These are phyloP conservation scores for Palythoa heliodiscus DNA, from an alignment of 92 coral and sea anemone genomes.

Conservation along the genomic window DNA sequence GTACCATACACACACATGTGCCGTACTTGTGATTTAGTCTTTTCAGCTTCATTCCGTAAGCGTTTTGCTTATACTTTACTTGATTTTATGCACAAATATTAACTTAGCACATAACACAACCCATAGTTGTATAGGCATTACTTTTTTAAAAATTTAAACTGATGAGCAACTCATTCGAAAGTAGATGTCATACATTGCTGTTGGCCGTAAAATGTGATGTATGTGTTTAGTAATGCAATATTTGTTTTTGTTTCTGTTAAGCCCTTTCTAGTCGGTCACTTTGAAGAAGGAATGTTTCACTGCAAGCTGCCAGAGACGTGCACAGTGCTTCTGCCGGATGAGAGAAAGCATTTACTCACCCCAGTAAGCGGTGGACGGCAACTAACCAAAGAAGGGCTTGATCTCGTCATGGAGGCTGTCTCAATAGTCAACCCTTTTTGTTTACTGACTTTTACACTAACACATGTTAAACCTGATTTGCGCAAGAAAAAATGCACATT, in stretches of 20 bases:
- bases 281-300: conserved; percentile 1
- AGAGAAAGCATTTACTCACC: not conserved
- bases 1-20: no score
- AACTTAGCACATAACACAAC: no score
- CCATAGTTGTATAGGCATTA: no score
- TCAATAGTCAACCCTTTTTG: not conserved
- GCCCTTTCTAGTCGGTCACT: not conserved
- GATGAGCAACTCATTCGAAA: no score
- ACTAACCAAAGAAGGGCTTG: not conserved
- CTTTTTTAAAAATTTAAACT: no score
- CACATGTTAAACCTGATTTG: not conserved
- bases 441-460: not conserved
- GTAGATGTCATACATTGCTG: no score
- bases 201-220: no score
- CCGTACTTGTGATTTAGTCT: no score
- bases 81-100: no score
- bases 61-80: no score
- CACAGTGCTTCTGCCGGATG: not conserved
- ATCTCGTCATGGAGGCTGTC: not conserved
- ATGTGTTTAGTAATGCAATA: no score
- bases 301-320: not conserved
- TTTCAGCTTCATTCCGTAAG: no score
- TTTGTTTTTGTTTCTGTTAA: not conserved
- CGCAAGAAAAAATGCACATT: conserved; percentile 15
- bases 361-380: not conserved